Evolutionary conservation across 2,797 vertebrate species (phyloP).

Genomic region (Tadarida brasiliensis): DNA sequence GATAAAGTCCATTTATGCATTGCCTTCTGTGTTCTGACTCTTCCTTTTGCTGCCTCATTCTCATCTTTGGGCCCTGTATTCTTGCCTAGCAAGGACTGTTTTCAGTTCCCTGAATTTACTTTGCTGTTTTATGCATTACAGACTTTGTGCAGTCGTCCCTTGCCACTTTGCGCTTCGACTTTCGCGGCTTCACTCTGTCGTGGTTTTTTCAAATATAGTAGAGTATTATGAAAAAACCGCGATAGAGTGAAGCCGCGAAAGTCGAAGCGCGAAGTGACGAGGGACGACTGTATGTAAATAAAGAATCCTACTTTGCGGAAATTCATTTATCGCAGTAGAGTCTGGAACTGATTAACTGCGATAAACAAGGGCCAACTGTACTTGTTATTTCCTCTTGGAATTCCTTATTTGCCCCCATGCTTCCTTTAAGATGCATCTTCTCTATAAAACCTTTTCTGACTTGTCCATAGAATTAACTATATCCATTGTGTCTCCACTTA

Average conservation of each 20-base stretch:
- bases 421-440: background rate
- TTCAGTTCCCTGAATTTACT: background rate
- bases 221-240: too few relatives aligned
- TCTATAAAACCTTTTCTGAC: background rate
- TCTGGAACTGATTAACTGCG: too few relatives aligned
- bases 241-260: too few relatives aligned
- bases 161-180: too few relatives aligned
- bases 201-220: too few relatives aligned
- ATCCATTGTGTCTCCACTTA: background rate
- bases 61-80: background rate
- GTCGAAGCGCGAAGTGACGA: too few relatives aligned
- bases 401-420: background rate
- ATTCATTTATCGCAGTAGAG: too few relatives aligned
- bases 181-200: too few relatives aligned
- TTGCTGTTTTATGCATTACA: background rate
- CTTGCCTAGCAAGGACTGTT: background rate
- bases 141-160: too few relatives aligned
- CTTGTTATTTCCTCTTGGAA: background rate
- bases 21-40: background rate
- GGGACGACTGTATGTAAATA: too few relatives aligned
- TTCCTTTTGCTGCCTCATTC: background rate
- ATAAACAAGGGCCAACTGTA: too few relatives aligned
- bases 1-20: background rate
- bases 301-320: too few relatives aligned
- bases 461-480: background rate